A percentile compares a stretch with the other conserved stretches of the same genome.
These are phyloP conservation scores for Xylophagus ater DNA, from an alignment of 2,888 invertebrate genomes.

Conservation along the genomic window DNA sequence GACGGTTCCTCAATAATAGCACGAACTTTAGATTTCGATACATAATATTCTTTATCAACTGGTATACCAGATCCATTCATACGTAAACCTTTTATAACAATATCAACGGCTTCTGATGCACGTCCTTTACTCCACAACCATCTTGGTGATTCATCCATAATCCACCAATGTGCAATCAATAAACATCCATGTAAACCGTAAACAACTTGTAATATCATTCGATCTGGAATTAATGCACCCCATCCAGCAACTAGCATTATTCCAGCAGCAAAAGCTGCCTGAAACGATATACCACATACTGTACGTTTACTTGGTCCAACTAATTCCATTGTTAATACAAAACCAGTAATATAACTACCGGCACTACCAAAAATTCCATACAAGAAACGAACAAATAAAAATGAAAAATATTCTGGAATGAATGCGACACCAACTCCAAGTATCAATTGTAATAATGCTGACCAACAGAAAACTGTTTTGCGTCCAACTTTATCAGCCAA, in stretches of 20 bases:
- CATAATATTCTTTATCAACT: constrained; percentile 53
- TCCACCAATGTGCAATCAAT: constrained; percentile 72
- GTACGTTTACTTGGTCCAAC: constrained; percentile 72
- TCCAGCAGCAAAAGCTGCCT: constrained; percentile 66
- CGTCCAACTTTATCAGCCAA: constrained; percentile 71
- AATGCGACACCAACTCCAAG: constrained; percentile 65
- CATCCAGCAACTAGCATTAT: constrained; percentile 75
- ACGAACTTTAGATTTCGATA: constrained; percentile 46
- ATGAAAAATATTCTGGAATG: constrained; percentile 63
- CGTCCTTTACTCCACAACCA: constrained; percentile 81
- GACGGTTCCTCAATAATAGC: constrained; percentile 29
- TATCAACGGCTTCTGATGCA: constrained; percentile 57
- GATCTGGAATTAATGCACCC: constrained; percentile 64
- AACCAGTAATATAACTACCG: constrained; percentile 46
- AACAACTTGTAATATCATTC: constrained; percentile 61
- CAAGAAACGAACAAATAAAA: constrained; percentile 53
- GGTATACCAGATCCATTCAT: constrained; percentile 53
- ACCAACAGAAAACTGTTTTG: constrained; percentile 67
- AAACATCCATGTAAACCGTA: constrained; percentile 66
- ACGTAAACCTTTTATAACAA: constrained; percentile 64
- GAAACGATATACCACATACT: constrained; percentile 67
- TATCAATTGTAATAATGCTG: constrained; percentile 58
- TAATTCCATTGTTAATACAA: constrained; percentile 63
- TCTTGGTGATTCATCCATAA: constrained; percentile 79
- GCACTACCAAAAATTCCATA: constrained; percentile 78